Percentiles rank a stretch among this genome's conserved stretches.
Conservation (phyloP, 2,113 vertebrate genomes). For the Erpornis zantholeuca region DNA sequence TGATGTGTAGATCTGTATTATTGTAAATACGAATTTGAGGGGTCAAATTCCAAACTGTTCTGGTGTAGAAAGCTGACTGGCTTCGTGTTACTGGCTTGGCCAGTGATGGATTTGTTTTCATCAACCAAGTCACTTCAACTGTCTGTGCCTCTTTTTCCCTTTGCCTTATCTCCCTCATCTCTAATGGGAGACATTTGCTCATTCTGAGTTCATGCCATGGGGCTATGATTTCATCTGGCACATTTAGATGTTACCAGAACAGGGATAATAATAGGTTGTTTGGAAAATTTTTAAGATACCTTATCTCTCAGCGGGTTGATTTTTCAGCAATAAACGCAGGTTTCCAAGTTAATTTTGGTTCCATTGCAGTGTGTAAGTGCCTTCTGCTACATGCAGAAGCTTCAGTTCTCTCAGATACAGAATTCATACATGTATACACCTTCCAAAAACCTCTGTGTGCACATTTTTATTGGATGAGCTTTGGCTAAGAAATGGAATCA, state of each 20-base stretch:
- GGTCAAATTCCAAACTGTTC: not conserved
- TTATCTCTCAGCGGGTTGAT: not conserved
- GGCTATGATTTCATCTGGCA: conserved; percentile 49
- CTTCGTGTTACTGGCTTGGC: not conserved
- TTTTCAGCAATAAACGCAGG: not conserved
- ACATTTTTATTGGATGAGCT: not conserved
- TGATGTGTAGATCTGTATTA: not conserved
- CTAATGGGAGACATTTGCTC: conserved; percentile 24
- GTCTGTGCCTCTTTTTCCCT: not conserved
- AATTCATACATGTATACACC: not conserved
- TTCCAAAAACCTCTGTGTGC: not conserved
- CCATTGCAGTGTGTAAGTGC: not conserved
- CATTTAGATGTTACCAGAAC: not conserved
- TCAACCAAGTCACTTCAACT: not conserved
- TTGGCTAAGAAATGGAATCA: not conserved
- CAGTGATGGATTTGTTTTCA: not conserved
- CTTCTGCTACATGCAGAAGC: not conserved
- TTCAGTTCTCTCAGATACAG: not conserved
- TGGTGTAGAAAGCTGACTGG: not conserved
- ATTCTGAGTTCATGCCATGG: not conserved
- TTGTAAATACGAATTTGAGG: not conserved
- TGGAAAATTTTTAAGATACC: conserved; percentile 1
- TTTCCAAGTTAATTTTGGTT: conserved; percentile 26
- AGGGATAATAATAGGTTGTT: conserved; percentile 33
- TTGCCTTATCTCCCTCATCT: conserved; percentile 43